Conservation (phyloP, 2,113 vertebrate genomes). For the Melanotaenia duboulayi region DNA sequence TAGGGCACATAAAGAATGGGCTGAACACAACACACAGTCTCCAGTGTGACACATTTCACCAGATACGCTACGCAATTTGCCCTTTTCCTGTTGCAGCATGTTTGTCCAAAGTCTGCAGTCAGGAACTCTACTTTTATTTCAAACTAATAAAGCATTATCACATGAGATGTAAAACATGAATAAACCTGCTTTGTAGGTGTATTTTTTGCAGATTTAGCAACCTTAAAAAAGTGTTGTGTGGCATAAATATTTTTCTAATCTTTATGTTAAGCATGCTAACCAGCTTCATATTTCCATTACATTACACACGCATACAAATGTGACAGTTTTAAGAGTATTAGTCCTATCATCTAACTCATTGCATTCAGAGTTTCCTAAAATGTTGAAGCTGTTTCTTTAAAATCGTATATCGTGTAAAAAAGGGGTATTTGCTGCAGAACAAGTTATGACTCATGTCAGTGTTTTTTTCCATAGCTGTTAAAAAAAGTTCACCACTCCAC, state of each 20-base stretch:
- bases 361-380: background rate
- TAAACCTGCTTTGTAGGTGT: background rate
- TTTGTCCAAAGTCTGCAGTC: too few species aligned
- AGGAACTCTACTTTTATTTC: background rate
- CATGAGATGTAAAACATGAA: background rate
- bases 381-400: conserved; percentile 1
- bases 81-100: background rate
- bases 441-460: background rate
- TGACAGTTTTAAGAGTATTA: background rate
- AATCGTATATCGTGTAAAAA: conserved; percentile 8
- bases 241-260: too few species aligned
- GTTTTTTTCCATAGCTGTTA: background rate
- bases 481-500: background rate
- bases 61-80: too few species aligned
- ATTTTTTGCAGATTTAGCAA: background rate
- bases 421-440: background rate
- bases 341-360: background rate
- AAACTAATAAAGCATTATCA: background rate
- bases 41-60: too few species aligned
- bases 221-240: too few species aligned
- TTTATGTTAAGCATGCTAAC: background rate
- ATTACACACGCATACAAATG: background rate
- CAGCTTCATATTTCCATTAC: background rate
- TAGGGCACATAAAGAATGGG: too few species aligned
- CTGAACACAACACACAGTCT: too few species aligned